Percentiles rank a stretch among this genome's conserved stretches.
These are phyloP conservation scores for Philaethria dido DNA, from an alignment of 2,888 invertebrate species.

Conservation along the genomic window DNA sequence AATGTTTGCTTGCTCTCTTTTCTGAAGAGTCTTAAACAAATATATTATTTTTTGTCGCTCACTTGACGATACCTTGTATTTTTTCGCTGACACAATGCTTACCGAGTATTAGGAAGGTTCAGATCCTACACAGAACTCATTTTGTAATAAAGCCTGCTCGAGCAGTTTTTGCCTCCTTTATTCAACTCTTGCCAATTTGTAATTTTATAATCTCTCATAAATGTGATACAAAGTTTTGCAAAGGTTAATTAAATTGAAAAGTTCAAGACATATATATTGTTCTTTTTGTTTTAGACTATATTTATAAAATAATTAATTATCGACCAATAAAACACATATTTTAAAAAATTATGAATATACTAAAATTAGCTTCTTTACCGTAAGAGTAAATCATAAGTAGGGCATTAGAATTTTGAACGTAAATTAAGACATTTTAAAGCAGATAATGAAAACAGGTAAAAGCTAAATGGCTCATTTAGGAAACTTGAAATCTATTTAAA, in stretches of 20 bases:
- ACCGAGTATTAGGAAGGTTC: constrained; percentile 31
- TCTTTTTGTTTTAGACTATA: no score
- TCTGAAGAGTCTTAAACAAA: constrained; percentile 12
- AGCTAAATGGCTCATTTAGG: constrained; percentile 21
- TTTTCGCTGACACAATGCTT: constrained; percentile 42
- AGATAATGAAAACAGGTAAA: constrained; percentile 9
- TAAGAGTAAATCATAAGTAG: background rate
- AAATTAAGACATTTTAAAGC: constrained; percentile 2
- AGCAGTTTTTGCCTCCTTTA: constrained; percentile 4
- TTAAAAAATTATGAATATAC: no score
- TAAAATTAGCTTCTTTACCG: background rate
- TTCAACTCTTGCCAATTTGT: background rate
- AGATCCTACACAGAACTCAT: constrained; percentile 34
- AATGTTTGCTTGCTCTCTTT: background rate
- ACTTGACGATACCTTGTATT: constrained; percentile 49
- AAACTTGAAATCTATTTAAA: constrained; percentile 37
- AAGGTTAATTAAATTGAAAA: background rate
- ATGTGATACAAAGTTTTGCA: no score
- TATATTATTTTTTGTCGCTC: constrained; percentile 46
- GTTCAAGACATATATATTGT: no score
- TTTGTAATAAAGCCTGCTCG: constrained; percentile 25
- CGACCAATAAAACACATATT: no score
- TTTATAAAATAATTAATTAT: no score
- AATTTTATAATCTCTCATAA: background rate
- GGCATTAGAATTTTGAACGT: background rate